phyloP scores from a whole-genome alignment of 2,888 invertebrate genomes.

The Idaea aversata region DNA sequence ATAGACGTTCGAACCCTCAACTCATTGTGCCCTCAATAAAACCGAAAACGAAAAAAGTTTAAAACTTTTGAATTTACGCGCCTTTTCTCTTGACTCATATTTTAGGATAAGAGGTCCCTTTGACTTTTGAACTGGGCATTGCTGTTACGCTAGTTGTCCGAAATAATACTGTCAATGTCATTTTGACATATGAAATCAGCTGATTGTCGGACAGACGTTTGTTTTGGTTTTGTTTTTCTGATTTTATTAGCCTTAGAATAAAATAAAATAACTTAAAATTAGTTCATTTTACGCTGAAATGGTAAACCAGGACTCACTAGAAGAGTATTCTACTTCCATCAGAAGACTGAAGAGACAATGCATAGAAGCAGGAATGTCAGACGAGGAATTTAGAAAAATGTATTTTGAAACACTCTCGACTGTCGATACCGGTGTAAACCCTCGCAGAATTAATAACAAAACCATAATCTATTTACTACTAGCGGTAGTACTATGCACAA shows the following conservation, averaged over 20 bases:
- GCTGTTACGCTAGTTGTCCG: too few species aligned
- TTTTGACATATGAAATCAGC: background rate
- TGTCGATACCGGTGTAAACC: constrained; percentile 38
- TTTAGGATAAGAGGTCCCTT: too few species aligned
- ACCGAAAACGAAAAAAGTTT: too few species aligned
- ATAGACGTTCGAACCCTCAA: too few species aligned
- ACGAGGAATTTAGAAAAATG: constrained; percentile 82
- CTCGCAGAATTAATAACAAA: background rate
- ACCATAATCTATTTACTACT: background rate
- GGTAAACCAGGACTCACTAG: constrained; percentile 41
- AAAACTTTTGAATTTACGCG: too few species aligned
- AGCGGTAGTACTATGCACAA: constrained; percentile 36
- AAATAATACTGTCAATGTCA: background rate
- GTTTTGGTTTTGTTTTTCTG: background rate
- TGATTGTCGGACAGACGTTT: background rate
- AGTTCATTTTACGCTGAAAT: constrained; percentile 23
- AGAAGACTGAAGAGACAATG: constrained; percentile 80
- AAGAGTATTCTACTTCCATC: constrained; percentile 77
- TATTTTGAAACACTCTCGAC: constrained; percentile 70
- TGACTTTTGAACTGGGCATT: too few species aligned
- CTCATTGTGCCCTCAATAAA: too few species aligned
- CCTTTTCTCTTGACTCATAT: too few species aligned
- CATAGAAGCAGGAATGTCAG: constrained; percentile 79
- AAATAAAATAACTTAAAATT: too few species aligned
- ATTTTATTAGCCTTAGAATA: background rate